Conservation (phyloP, 2,797 vertebrate species). For the Cyclopterus lumpus region DNA sequence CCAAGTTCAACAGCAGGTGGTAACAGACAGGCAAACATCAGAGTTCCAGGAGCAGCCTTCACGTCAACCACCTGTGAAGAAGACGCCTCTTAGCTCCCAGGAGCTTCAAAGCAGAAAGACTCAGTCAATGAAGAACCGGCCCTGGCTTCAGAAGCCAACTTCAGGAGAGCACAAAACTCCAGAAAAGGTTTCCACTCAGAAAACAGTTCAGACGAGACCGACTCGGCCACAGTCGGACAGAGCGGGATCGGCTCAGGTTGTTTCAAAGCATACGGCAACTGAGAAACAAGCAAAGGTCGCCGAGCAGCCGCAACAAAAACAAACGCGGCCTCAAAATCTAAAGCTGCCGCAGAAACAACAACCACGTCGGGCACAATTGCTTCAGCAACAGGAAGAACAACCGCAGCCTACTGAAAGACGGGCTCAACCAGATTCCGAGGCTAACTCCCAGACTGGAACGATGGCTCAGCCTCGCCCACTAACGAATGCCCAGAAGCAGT, state of each 20-base stretch:
- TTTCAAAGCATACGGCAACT: constrained; percentile 26
- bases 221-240: constrained; percentile 27
- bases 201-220: constrained; percentile 21
- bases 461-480: constrained; percentile 38
- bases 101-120: constrained; percentile 76
- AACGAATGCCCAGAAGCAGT: constrained; percentile 30
- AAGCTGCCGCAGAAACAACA: constrained; percentile 13
- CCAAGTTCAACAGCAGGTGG: constrained; percentile 27
- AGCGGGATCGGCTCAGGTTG: constrained; percentile 20
- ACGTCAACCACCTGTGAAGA: constrained; percentile 52
- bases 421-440: constrained; percentile 30
- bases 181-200: constrained; percentile 32
- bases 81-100: constrained; percentile 40
- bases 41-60: constrained; percentile 31
- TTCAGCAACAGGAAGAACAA: constrained; percentile 22
- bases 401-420: constrained; percentile 12
- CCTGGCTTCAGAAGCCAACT: constrained; percentile 80
- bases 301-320: constrained; percentile 29
- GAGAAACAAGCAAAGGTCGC: constrained; percentile 16
- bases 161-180: constrained; percentile 34
- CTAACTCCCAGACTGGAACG: constrained; percentile 28
- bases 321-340: constrained; percentile 21
- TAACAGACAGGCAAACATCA: constrained; percentile 28
- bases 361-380: constrained; percentile 5
- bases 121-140: constrained; percentile 75